phyloP scores from a whole-genome alignment of 2,888 invertebrate genomes.

The Coecobrya sp. region DNA sequence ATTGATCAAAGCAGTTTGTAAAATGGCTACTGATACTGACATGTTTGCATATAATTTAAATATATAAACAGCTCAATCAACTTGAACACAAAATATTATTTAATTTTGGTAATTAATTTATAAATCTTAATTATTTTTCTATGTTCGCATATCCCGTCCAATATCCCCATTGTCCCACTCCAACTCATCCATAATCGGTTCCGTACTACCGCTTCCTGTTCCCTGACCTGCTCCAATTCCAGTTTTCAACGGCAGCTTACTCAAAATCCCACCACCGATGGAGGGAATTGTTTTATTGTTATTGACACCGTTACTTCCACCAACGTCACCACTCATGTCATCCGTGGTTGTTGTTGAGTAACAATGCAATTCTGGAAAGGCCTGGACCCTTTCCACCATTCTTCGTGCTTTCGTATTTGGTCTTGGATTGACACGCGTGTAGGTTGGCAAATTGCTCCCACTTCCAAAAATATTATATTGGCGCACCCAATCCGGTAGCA shows the following conservation, averaged over 20 bases:
- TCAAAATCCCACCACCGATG: not conserved
- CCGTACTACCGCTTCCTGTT: not conserved
- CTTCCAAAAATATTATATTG: slow-evolving; percentile 83
- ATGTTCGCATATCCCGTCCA: slow-evolving; percentile 1
- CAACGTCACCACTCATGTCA: not conserved
- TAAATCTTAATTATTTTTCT: not conserved
- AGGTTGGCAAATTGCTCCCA: slow-evolving; percentile 81
- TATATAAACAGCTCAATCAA: not conserved
- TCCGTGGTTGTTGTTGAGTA: not conserved
- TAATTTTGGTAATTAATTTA: not conserved
- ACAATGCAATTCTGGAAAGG: slow-evolving; percentile 68
- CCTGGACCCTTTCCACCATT: slow-evolving; percentile 71
- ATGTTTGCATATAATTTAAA: not conserved
- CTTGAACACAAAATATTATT: not conserved
- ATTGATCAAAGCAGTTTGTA: not conserved
- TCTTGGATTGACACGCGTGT: slow-evolving; percentile 84
- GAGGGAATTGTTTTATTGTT: not conserved
- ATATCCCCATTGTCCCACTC: slow-evolving; percentile 83
- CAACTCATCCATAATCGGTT: slow-evolving; percentile 78
- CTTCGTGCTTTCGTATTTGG: slow-evolving; percentile 79
- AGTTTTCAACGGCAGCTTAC: not conserved
- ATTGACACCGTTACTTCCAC: not conserved
- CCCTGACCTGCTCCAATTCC: too few species aligned
- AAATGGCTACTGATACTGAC: not conserved
- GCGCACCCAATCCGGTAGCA: slow-evolving; percentile 83